Percentiles rank a stretch among this genome's conserved stretches.
phyloP scores from a whole-genome alignment of 2,888 invertebrate species.

The Pasiphila rectangulata region DNA sequence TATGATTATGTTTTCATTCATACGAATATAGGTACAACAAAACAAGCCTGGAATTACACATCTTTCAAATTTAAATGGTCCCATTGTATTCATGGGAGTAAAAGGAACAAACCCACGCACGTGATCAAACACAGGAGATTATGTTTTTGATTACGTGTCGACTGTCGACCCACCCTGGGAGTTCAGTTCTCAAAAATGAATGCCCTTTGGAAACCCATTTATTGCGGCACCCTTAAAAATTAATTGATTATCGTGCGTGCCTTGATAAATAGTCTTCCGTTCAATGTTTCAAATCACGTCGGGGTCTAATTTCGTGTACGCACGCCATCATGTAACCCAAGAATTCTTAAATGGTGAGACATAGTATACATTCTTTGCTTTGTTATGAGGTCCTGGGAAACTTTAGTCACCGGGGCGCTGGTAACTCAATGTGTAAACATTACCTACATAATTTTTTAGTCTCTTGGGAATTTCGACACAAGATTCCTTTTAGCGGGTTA shows the following conservation, averaged over 20 bases:
- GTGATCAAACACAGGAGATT: slow-evolving; percentile 71
- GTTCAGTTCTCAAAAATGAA: slow-evolving; percentile 38
- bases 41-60: slow-evolving; percentile 33
- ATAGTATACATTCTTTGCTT: slow-evolving; percentile 41
- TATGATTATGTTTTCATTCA: slow-evolving; percentile 15
- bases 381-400: slow-evolving; percentile 38
- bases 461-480: slow-evolving; percentile 40
- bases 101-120: slow-evolving; percentile 55
- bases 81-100: slow-evolving; percentile 56
- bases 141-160: slow-evolving; percentile 69
- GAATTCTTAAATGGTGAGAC: slow-evolving; percentile 32
- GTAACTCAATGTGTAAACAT: slow-evolving; percentile 46
- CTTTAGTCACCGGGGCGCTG: slow-evolving; percentile 45
- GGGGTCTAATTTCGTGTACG: slow-evolving; percentile 27
- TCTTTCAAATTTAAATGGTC: slow-evolving; percentile 52
- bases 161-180: slow-evolving; percentile 51
- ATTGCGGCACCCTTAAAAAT: slow-evolving; percentile 18
- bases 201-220: slow-evolving; percentile 37
- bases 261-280: slow-evolving; percentile 17
- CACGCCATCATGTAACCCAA: slow-evolving; percentile 34
- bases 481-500: slow-evolving; percentile 33
- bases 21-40: neutral
- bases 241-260: slow-evolving; percentile 30
- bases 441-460: too few species aligned
- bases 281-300: slow-evolving; percentile 19